Evolutionary conservation across 1,140 invertebrate genomes (phyloP).

Genomic region (Schlechtendalia chinensis): DNA sequence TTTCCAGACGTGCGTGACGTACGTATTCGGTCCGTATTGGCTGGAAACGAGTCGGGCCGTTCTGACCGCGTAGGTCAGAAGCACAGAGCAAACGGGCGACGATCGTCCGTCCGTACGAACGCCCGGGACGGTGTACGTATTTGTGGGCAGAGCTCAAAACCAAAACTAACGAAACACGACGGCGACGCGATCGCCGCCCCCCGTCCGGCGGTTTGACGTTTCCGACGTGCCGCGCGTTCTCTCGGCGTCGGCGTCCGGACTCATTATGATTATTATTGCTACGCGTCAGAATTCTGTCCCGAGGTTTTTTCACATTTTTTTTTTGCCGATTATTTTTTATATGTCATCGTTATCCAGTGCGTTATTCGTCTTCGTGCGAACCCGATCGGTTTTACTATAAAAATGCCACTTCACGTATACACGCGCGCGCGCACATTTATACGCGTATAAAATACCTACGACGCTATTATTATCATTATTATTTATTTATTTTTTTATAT

Average conservation of each 20-base stretch:
- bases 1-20: too few relatives aligned
- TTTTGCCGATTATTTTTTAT: background rate
- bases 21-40: too few relatives aligned
- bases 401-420: background rate
- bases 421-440: background rate
- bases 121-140: too few relatives aligned
- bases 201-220: background rate
- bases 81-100: too few relatives aligned
- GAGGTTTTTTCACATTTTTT: constrained; percentile 10
- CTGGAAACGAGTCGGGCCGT: too few relatives aligned
- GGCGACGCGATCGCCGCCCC: too few relatives aligned
- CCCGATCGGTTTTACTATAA: constrained; percentile 20
- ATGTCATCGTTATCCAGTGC: background rate
- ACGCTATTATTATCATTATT: constrained; percentile 5
- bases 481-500: constrained; percentile 26
- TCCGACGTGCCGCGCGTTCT: background rate
- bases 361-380: too few relatives aligned
- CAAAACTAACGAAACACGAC: too few relatives aligned
- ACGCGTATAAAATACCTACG: background rate
- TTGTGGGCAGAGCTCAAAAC: too few relatives aligned
- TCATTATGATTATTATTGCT: constrained; percentile 37
- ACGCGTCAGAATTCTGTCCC: constrained; percentile 19
- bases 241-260: constrained; percentile 11
- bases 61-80: too few relatives aligned
- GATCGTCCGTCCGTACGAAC: too few relatives aligned